These are phyloP conservation scores for Luffia ferchaultella DNA, from an alignment of 2,888 invertebrate genomes.

Conservation along the genomic window DNA sequence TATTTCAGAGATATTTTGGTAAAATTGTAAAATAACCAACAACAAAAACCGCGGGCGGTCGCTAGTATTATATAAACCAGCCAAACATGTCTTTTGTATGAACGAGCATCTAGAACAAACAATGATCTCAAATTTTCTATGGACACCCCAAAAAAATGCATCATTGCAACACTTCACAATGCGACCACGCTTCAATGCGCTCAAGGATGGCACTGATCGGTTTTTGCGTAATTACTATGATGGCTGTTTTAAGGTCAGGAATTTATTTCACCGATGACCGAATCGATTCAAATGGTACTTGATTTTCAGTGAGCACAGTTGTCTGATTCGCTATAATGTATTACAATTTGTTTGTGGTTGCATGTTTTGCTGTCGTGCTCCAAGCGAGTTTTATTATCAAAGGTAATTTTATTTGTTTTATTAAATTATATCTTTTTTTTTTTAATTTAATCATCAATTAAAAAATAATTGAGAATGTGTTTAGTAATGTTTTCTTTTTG, in stretches of 20 bases:
- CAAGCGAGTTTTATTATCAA: neutral
- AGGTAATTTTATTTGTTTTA: neutral
- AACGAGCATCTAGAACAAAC: no score
- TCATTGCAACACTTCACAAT: constrained; percentile 14
- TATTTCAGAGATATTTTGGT: no score
- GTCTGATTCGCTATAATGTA: neutral
- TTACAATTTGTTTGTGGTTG: neutral
- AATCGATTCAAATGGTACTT: neutral
- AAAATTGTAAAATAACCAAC: no score
- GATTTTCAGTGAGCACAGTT: neutral
- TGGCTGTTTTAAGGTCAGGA: neutral
- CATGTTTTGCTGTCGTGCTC: neutral
- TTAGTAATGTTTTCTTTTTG: no score
- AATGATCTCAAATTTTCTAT: neutral
- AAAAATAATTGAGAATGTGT: no score
- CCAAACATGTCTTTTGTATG: no score
- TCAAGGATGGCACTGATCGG: constrained; percentile 46
- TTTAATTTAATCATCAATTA: no score
- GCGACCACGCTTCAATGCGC: constrained; percentile 26
- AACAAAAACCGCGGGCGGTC: no score
- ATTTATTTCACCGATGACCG: neutral
- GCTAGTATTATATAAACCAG: no score
- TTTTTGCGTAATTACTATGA: neutral
- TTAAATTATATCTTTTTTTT: no score
- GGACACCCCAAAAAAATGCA: neutral